Percentiles rank a stretch among this genome's conserved stretches.
Evolutionary conservation across 2,797 vertebrate species (phyloP).

Genomic region (Alexandromys oeconomus): DNA sequence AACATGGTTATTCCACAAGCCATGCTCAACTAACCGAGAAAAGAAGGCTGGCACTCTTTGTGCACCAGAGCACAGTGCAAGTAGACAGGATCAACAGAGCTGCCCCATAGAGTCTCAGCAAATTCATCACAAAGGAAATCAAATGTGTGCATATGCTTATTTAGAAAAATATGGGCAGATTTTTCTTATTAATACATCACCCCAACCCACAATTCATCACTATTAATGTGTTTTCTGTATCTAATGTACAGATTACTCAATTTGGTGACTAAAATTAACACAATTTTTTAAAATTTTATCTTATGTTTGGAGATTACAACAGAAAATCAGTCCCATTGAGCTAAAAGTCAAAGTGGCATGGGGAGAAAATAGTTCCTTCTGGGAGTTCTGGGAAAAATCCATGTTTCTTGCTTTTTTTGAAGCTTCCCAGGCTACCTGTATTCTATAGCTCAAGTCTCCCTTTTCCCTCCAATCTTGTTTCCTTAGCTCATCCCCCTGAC

Average conservation of each 20-base stretch:
- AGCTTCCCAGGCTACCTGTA: neutral
- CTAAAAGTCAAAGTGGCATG: neutral
- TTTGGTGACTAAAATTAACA: neutral
- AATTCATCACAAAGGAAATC: conserved; percentile 24
- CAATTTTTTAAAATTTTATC: neutral
- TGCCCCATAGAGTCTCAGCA: neutral
- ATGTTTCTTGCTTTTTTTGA: neutral
- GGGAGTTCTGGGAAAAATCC: neutral
- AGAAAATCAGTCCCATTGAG: neutral
- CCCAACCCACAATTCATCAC: neutral
- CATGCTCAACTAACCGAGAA: neutral
- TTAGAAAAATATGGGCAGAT: conserved; percentile 1
- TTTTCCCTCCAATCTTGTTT: neutral
- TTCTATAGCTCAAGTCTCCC: neutral
- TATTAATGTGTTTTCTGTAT: neutral
- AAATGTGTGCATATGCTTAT: conserved; percentile 18
- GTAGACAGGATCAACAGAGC: neutral
- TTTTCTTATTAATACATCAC: neutral
- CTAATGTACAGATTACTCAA: neutral
- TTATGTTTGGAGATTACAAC: conserved; percentile 2
- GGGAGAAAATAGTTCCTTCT: neutral
- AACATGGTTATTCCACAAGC: neutral
- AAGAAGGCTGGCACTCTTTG: neutral
- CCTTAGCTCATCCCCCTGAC: neutral
- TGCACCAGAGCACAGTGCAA: neutral